A percentile compares a stretch with the other conserved stretches of the same genome.
These are phyloP conservation scores for Denticeps clupeoides DNA, from an alignment of 2,797 vertebrate genomes.

Conservation along the genomic window DNA sequence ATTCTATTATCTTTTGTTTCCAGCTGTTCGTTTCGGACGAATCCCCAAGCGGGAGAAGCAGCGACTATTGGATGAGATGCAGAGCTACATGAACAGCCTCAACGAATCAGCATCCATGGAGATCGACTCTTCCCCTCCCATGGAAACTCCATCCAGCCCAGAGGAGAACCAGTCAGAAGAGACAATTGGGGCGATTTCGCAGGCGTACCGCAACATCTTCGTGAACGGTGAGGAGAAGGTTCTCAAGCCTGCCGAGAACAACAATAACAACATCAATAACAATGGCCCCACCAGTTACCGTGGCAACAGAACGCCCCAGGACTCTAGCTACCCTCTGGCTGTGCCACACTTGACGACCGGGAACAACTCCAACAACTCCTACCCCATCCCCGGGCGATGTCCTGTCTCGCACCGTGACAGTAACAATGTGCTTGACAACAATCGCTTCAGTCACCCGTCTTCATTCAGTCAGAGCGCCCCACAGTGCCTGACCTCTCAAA, in stretches of 20 bases:
- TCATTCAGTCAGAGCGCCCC: conserved; percentile 41
- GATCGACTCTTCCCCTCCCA: conserved; percentile 45
- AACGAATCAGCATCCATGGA: conserved; percentile 59
- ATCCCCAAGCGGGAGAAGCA: conserved; percentile 73
- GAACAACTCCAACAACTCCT: conserved; percentile 33
- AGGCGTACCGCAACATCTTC: conserved; percentile 45
- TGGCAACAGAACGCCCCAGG: conserved; percentile 23
- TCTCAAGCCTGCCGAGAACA: conserved; percentile 34
- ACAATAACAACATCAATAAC: conserved; percentile 30
- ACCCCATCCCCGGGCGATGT: conserved; percentile 30
- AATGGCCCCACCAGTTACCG: conserved; percentile 34
- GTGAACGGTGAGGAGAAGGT: conserved; percentile 48
- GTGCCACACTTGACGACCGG: conserved; percentile 19
- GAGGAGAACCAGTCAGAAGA: conserved; percentile 39
- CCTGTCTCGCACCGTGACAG: conserved; percentile 22
- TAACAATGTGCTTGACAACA: conserved; percentile 41
- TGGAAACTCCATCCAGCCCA: conserved; percentile 46
- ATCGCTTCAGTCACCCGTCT: conserved; percentile 39
- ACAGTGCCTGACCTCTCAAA: conserved; percentile 27
- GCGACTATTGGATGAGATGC: conserved; percentile 69
- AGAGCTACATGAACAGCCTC: conserved; percentile 70
- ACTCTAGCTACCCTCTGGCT: conserved; percentile 32
- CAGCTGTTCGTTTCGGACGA: conserved; percentile 70
- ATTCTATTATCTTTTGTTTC: conserved; percentile 12
- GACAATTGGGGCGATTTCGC: conserved; percentile 39